Base-by-base conservation (phyloP, 2,113 vertebrate species). In the Nibea albiflora region DNA sequence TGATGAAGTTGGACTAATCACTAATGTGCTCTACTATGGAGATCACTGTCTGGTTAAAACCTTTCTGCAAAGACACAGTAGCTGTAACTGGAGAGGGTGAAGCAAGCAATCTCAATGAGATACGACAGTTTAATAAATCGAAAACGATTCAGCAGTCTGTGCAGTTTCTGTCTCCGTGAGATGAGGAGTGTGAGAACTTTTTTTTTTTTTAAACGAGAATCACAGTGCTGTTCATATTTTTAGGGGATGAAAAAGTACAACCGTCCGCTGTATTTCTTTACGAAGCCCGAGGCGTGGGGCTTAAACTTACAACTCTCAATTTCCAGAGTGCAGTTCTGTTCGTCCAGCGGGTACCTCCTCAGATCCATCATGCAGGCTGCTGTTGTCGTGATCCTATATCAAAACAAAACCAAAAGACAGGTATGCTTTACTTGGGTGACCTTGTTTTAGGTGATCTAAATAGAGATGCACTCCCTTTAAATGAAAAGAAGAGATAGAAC, bases 291-390 rank as follows among this genome's bases (percentile, higher is more conserved):
- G 50, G 50, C 19, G 56, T 57, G 24, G 3, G 15, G 46, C 80
- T 77, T 71, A 61, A 95, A 97, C 98, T 52, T 95, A 99, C 98
- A 99, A 92, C 98, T 99, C 93, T 99, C 98, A 80, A 99, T 99
- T 92, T 99, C 98, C 95, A 99, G 94, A 20, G 98, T 99, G 89
- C 98, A 99, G 92, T 99, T 99, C 90, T 96, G 96, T 44, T 96
- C 96, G 35, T 96, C 98, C 94, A 99, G 88, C 0, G 98, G 98
- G 85, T 99, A 99, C 84, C 98, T 95, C 91, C 98, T 95, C 90
- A 99, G 95, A 85, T 99, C 98, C 98, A 99, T 99, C 98, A 99
- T 99, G 85, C 98, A 99, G 16, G 98, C 98, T 16, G 98, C 98
- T 1, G 98, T 99, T 0, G 98, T 99, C 26, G 98, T 99, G 94